These are phyloP conservation scores for Parauchenoglanis ngamensis DNA, from an alignment of 2,797 vertebrate genomes.

Conservation along the genomic window DNA sequence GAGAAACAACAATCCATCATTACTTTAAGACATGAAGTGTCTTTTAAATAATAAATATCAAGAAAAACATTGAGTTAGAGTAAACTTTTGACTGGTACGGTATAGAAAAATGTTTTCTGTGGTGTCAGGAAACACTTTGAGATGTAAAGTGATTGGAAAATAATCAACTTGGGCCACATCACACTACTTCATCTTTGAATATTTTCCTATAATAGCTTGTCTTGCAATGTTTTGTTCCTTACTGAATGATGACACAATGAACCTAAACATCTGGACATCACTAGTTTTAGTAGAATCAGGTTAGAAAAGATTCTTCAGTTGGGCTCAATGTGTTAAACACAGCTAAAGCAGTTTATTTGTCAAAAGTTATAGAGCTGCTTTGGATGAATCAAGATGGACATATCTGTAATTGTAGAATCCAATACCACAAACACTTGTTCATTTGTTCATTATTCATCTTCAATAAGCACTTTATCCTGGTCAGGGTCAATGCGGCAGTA, in stretches of 20 bases:
- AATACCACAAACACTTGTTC: not conserved
- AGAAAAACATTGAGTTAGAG: too few species aligned
- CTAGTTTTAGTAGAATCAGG: not conserved
- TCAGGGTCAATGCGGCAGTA: not conserved
- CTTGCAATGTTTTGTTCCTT: too few species aligned
- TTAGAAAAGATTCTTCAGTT: not conserved
- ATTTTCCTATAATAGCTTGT: too few species aligned
- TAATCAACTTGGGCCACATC: too few species aligned
- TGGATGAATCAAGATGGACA: not conserved
- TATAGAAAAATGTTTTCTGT: too few species aligned
- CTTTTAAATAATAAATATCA: too few species aligned
- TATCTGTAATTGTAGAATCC: not conserved
- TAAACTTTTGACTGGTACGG: too few species aligned
- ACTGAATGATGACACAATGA: not conserved
- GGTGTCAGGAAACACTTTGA: too few species aligned
- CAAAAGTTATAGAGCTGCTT: not conserved
- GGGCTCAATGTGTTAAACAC: not conserved
- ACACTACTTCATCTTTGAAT: too few species aligned
- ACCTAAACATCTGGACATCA: not conserved
- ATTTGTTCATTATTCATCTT: not conserved
- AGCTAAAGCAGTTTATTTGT: not conserved
- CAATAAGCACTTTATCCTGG: not conserved
- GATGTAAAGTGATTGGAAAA: too few species aligned
- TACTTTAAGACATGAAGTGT: too few species aligned
- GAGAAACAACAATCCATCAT: too few species aligned